Base-by-base conservation (phyloP, 2,888 invertebrate genomes). In the Chymomyza caudatula region DNA sequence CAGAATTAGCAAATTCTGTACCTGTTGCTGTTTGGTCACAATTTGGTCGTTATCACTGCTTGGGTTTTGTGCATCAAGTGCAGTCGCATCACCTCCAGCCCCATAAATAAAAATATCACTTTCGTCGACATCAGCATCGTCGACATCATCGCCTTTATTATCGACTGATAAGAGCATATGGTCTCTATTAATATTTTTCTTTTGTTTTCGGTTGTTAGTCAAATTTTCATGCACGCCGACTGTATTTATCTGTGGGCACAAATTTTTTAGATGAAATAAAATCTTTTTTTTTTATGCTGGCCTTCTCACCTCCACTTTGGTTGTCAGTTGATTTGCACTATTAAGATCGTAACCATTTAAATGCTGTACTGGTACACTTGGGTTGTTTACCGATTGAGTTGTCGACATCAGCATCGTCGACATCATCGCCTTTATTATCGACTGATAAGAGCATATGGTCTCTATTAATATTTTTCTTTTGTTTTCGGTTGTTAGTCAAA, bases 371-470 rank as follows among this genome's bases (percentile, higher is more conserved):
- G 53, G 53, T 25, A 53, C 6, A 22, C 42, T 63, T 43, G 66
- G 25, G 56, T 60, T 73, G 5, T 65, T 25, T 19, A 53, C 15
- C 2, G 22, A 20, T n/a, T n/a, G n/a, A n/a, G n/a, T n/a, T n/a
- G n/a, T n/a, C 37, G 19, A 3, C 22, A 11, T 42, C 58, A 37
- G 29, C 59, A 49, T 67, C 66, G 13, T 72, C 73, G 56, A 58
- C 3, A 19, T 66, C 71, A 2, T 62, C 69, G 5, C 75, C 76
- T 53, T 77, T 71, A 58, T 85, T 78, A 61, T 78, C 80, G 29
- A 88, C 80, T 63, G 88, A 85, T 77, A 88, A 77, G 2, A 87
- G 76, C 63, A 87, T 75, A 60, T 76, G 83, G 67, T 84, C 79
- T 67, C 74, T 67, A 25, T 69, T 79, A 15, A 67, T 70, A 61